phyloP scores from a whole-genome alignment of 2,888 invertebrate genomes.

The Erebia aethiops region DNA sequence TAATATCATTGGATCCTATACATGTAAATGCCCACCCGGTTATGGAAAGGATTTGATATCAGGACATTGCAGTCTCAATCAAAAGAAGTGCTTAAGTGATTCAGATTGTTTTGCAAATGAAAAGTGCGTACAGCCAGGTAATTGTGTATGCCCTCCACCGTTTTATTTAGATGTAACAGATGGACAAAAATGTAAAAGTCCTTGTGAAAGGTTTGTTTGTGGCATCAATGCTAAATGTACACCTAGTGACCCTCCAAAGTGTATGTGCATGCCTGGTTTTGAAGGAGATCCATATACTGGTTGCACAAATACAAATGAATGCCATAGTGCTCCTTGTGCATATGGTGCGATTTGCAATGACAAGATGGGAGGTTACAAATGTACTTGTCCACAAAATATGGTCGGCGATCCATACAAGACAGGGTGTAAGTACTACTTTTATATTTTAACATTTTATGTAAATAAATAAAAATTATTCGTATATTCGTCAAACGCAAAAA shows the following conservation, averaged over 20 bases:
- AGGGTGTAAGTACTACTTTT: conserved; percentile 85
- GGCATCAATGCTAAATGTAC: conserved; percentile 96
- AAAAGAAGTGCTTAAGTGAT: conserved; percentile 91
- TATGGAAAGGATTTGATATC: conserved; percentile 92
- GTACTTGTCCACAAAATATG: conserved; percentile 92
- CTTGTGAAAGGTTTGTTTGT: conserved; percentile 94
- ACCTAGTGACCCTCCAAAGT: conserved; percentile 93
- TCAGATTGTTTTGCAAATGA: conserved; percentile 93
- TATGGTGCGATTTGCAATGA: conserved; percentile 95
- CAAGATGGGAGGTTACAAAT: conserved; percentile 92
- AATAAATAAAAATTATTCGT: neutral
- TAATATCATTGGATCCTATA: conserved; percentile 89
- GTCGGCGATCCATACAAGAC: conserved; percentile 92
- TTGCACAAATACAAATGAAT: conserved; percentile 94
- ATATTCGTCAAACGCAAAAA: too few relatives aligned
- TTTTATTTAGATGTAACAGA: conserved; percentile 93
- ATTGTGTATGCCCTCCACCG: conserved; percentile 95
- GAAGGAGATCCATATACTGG: conserved; percentile 93
- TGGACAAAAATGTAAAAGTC: conserved; percentile 94
- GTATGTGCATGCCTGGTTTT: conserved; percentile 93
- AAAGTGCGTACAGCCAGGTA: conserved; percentile 95
- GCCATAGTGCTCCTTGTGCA: conserved; percentile 91
- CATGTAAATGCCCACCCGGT: conserved; percentile 91
- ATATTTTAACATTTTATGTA: conserved; percentile 13
- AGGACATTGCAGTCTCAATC: conserved; percentile 91